Conservation (phyloP, 2,797 vertebrate species). For the Muscicapa comitata region DNA sequence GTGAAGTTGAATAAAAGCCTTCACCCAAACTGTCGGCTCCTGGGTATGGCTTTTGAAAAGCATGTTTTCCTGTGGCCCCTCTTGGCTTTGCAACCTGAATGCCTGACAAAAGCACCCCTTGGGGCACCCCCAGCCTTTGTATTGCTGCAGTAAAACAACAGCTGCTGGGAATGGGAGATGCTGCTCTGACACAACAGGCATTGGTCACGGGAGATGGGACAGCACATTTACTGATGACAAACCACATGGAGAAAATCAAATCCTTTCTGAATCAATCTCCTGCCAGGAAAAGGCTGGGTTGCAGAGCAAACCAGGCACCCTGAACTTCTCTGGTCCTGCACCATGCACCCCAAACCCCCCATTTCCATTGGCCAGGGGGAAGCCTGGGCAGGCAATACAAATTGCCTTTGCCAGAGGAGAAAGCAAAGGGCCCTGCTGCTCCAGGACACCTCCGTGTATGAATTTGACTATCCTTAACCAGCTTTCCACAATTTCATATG, state of each 20-base stretch:
- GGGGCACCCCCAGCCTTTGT: not conserved
- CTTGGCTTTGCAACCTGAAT: not conserved
- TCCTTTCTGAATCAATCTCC: not conserved
- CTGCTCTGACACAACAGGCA: not conserved
- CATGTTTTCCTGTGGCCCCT: not conserved
- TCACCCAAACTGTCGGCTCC: rapidly evolving
- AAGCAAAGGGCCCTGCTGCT: not conserved
- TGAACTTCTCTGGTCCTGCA: not conserved
- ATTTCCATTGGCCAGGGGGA: rapidly evolving
- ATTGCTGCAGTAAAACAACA: rapidly evolving
- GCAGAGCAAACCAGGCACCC: not conserved
- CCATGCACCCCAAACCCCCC: rapidly evolving
- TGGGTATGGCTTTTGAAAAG: not conserved
- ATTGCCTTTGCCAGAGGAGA: not conserved
- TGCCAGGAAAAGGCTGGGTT: not conserved
- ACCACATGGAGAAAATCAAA: not conserved
- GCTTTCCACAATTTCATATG: not conserved
- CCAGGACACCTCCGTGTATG: not conserved
- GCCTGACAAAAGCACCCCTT: not conserved
- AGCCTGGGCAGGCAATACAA: not conserved
- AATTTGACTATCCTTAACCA: not conserved
- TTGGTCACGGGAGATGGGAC: not conserved
- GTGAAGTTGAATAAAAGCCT: not conserved
- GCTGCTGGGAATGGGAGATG: not conserved
- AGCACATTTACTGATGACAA: not conserved